Evolutionary conservation across 2,113 vertebrate species (phyloP).

Genomic region (Trochalopteron elliotii): DNA sequence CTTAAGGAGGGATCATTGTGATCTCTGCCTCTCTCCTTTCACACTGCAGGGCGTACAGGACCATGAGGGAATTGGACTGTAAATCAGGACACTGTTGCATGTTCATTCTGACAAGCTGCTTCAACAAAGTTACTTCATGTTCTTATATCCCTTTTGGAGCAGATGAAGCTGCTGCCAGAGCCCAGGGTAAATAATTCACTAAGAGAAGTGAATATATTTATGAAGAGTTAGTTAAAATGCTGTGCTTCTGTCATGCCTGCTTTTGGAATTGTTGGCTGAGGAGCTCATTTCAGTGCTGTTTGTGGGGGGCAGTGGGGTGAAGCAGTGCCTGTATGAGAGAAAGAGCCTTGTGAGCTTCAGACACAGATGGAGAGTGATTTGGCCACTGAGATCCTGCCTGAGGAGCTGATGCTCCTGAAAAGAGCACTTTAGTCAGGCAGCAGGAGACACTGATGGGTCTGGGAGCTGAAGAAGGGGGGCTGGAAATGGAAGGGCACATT

Average conservation of each 20-base stretch:
- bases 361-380: not conserved
- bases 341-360: not conserved
- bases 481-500: not conserved
- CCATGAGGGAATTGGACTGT: not conserved
- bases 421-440: not conserved
- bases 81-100: constrained; percentile 15
- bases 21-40: not conserved
- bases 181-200: constrained; percentile 40
- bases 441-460: not conserved
- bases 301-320: constrained; percentile 18
- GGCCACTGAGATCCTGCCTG: not conserved
- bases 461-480: not conserved
- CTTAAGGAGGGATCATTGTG: not conserved
- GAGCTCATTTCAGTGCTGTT: constrained; percentile 21
- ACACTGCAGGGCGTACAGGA: fast-evolving
- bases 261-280: not conserved
- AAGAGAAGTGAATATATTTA: constrained; percentile 17
- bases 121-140: not conserved
- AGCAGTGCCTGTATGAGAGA: not conserved
- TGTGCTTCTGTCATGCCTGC: constrained; percentile 25
- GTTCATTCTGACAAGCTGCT: not conserved
- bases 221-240: constrained; percentile 29
- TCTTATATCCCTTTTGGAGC: not conserved
- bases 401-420: constrained; percentile 3
- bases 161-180: not conserved